A percentile compares a stretch with the other conserved stretches of the same genome.
These are phyloP conservation scores for Leptoteleia sp. DNA, from an alignment of 1,140 invertebrate genomes.

Conservation along the genomic window DNA sequence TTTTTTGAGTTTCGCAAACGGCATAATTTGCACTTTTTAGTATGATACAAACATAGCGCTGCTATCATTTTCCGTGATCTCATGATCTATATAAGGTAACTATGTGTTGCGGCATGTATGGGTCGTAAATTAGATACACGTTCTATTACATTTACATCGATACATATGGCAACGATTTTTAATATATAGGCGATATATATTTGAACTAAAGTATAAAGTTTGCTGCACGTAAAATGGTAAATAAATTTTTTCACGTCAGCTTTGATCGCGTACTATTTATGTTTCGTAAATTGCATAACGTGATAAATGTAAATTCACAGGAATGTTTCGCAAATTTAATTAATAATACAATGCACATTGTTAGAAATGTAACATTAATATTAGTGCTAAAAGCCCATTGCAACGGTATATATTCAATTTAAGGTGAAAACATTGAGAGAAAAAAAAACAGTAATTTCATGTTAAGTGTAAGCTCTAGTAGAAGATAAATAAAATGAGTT, in stretches of 20 bases:
- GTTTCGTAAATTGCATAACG: constrained; percentile 2
- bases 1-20: constrained; percentile 24
- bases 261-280: too few species aligned
- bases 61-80: constrained; percentile 44
- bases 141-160: constrained; percentile 30
- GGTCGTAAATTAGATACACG: constrained; percentile 45
- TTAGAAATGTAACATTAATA: too few species aligned
- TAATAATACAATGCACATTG: constrained; percentile 1
- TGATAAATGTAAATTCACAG: too few species aligned
- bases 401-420: too few species aligned
- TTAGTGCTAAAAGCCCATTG: too few species aligned
- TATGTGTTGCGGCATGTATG: constrained; percentile 43
- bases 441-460: too few species aligned
- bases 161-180: constrained; percentile 43
- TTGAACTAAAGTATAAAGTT: constrained; percentile 25
- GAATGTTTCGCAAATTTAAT: neutral
- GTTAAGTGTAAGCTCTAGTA: too few species aligned
- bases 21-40: constrained; percentile 46
- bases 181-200: constrained; percentile 43
- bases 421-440: too few species aligned
- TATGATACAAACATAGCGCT: constrained; percentile 32
- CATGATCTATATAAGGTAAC: constrained; percentile 47
- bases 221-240: constrained; percentile 12
- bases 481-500: too few species aligned
- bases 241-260: constrained; percentile 20